Conservation (phyloP, 2,888 invertebrate species). For the Nephrotoma appendiculata region DNA sequence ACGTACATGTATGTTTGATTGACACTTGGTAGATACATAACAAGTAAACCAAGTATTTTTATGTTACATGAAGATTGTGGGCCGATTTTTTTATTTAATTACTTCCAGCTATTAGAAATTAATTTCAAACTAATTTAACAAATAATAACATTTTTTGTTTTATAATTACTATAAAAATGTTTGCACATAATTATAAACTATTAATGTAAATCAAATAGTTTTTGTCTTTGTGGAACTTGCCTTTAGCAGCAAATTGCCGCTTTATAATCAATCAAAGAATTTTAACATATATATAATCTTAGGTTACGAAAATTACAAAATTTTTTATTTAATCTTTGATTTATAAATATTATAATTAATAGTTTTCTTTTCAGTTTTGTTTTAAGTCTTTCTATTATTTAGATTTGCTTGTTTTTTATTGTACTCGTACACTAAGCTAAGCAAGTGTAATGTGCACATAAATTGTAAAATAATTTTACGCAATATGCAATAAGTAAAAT, state of each 20-base stretch:
- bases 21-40: background rate
- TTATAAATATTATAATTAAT: background rate
- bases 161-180: background rate
- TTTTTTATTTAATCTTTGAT: background rate
- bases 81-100: background rate
- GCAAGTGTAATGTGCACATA: background rate
- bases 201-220: background rate
- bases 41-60: background rate
- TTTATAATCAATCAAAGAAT: background rate
- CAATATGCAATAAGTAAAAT: background rate
- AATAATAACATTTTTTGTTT: background rate
- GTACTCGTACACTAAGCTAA: background rate
- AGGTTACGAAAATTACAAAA: background rate
- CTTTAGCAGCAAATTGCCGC: background rate
- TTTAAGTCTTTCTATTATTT: background rate
- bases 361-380: background rate
- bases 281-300: background rate
- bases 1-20: background rate
- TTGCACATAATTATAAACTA: background rate
- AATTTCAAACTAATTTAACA: background rate
- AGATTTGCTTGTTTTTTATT: background rate
- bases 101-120: background rate
- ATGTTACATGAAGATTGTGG: background rate
- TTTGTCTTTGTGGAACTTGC: background rate
- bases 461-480: background rate